Evolutionary conservation across 2,113 vertebrate species (phyloP), one percentile per base, ranked within the genome.

Genomic region (Crocuta crocuta): DNA sequence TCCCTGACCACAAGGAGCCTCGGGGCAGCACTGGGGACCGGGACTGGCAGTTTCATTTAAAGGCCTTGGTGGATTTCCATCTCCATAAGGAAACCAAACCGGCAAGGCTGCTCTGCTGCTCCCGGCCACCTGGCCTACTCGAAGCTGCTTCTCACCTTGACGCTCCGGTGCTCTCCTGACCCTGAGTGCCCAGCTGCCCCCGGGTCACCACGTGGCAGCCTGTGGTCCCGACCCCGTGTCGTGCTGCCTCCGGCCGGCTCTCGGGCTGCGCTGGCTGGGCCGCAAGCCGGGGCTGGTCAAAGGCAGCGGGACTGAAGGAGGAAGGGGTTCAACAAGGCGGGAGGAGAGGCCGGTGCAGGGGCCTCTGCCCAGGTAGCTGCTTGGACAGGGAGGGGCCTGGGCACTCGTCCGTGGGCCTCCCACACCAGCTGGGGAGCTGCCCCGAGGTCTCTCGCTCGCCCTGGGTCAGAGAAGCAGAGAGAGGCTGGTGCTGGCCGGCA

Each of bases 81-180:
- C n/a, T 88, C 68, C 48, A 10, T 26, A 2, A 7, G 4, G 17
- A 39, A 35, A 5, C 5, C 66, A 12, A 19, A 7, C 26, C 23
- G 0, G 7, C 2, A 6, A 23, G 21, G 13, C 65, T n/a, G 7
- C 11, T 0, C 48, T 21, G 53, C 26, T 4, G 39, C 15, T 17
- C 45, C 4, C 4, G 8, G 15, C 48, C 33, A 16, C 5, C 48
- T 10, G 24, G 23, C 19, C 24, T 19, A 5, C n/a, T 28, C 2
- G n/a, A 28, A 12, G 10, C 48, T 16, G 10, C 9, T 19, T 71
- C 23, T 50, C 45, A 15, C 45, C 39, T 66, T 0, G 10, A 10
- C 33, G 33, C 12, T 11, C 23, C 1, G 33, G 2, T 17, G 3
- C 39, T 12, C 3, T 50, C 23, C 24, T n/a, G 35, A 55, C 39